Evolutionary conservation across 1,140 invertebrate species (phyloP), one percentile per base, ranked within the genome.

Genomic region (Belonocnema kinseyi): DNA sequence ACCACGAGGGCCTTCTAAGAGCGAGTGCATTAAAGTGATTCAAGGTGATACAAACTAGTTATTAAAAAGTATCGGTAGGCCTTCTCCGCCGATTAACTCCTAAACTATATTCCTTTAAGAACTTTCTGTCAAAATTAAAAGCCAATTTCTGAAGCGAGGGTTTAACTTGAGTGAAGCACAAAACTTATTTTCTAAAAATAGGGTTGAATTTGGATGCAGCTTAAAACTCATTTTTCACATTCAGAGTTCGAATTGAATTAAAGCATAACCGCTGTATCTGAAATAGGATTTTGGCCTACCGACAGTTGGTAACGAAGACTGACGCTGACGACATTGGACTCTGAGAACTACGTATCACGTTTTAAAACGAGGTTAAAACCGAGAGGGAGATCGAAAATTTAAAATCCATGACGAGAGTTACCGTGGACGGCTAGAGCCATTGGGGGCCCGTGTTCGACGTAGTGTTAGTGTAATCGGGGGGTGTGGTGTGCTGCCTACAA

Each of bases 371-470:
- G 51, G n/a, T 73, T 78, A 71, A 75, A 75, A 78, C 78, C 76
- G 75, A 80, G 58, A 77, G 77, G 75, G 78, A 75, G 70, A 14
- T 73, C 72, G 33, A 80, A 81, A 80, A 82, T 50, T 84, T 90
- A 89, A 91, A 91, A 91, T 90, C 89, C 89, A 91, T 91, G 90
- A 88, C 88, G 86, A 90, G 90, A 91, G 90, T 91, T 91, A 91
- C 90, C 90, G 90, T 91, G 86, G 87, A 83, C 84, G 88, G 88
- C 88, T 92, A 92, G 85, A 91, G 90, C 90, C 90, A 91, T 86
- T 91, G 88, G 83, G 90, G 90, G 84, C 87, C 88, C 85, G 86
- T 90, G 87, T 91, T 91, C 88, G 89, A 86, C 87, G 90, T 84
- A 88, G 89, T 90, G 90, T 91, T 91, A 89, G 90, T 91, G 90